Percentiles rank a stretch among this genome's conserved stretches.
phyloP scores from a whole-genome alignment of 2,888 invertebrate species.

The Nebria salina region DNA sequence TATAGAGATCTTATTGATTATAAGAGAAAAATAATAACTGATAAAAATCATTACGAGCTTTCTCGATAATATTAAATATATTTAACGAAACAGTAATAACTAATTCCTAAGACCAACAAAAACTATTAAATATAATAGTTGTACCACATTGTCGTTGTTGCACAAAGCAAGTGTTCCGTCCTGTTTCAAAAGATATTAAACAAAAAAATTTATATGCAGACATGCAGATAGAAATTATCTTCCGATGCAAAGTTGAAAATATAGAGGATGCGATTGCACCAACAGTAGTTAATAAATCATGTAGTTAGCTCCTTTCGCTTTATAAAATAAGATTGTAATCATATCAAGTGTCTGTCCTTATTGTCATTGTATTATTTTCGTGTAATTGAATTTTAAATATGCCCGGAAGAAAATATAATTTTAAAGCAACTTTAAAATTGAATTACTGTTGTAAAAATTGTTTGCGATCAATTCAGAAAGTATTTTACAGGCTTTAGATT shows the following conservation, averaged over 20 bases:
- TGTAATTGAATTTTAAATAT: too few species aligned
- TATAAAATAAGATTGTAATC: background rate
- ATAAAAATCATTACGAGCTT: too few species aligned
- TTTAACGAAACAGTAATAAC: background rate
- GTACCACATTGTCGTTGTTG: background rate
- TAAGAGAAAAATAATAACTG: too few species aligned
- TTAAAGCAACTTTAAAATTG: too few species aligned
- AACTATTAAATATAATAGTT: background rate
- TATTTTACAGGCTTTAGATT: background rate
- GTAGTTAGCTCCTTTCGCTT: background rate
- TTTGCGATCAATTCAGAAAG: background rate
- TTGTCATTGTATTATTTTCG: too few species aligned
- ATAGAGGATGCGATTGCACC: background rate
- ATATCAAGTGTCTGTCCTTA: background rate
- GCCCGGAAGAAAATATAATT: too few species aligned
- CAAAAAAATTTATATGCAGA: background rate
- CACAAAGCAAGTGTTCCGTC: background rate
- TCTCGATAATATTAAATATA: too few species aligned
- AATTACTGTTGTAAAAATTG: background rate
- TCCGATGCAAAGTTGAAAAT: background rate
- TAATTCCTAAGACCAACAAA: background rate
- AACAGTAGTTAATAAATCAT: background rate
- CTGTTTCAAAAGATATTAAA: background rate
- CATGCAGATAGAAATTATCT: background rate
- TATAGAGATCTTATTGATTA: too few species aligned